These are phyloP conservation scores for Rhinogobius similis DNA, from an alignment of 2,113 vertebrate genomes.

Conservation along the genomic window DNA sequence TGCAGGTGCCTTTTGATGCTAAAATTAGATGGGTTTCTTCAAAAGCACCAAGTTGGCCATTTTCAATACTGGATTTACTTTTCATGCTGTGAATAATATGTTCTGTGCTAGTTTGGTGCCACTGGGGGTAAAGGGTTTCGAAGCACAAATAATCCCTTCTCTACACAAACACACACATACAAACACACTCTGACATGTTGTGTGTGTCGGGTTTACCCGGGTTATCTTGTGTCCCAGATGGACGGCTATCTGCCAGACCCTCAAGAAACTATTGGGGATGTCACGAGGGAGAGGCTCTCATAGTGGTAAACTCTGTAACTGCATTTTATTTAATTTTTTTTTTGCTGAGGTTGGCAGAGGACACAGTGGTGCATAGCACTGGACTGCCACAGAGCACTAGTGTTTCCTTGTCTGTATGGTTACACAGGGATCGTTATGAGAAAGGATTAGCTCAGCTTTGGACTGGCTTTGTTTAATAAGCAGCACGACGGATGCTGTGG, in stretches of 20 bases:
- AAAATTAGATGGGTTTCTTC: background rate
- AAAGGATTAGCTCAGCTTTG: slow-evolving; percentile 81
- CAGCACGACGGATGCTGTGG: slow-evolving; percentile 70
- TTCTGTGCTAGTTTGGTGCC: slow-evolving; percentile 23
- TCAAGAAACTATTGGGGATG: slow-evolving; percentile 19
- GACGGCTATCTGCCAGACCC: slow-evolving; percentile 20
- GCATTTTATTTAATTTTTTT: slow-evolving; percentile 16
- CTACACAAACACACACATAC: background rate
- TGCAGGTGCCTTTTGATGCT: slow-evolving; percentile 1
- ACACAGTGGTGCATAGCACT: slow-evolving; percentile 70
- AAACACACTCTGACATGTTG: slow-evolving; percentile 8
- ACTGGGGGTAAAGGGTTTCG: slow-evolving; percentile 17
- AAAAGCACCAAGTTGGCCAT: background rate
- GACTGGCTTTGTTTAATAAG: slow-evolving; percentile 80
- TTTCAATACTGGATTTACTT: slow-evolving; percentile 2
- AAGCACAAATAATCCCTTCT: slow-evolving; percentile 19
- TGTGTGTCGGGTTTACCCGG: slow-evolving; percentile 2
- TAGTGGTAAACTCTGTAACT: background rate
- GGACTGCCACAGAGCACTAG: slow-evolving; percentile 65
- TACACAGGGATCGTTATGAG: slow-evolving; percentile 71
- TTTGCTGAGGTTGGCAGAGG: slow-evolving; percentile 48
- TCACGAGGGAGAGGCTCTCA: background rate
- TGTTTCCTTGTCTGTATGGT: slow-evolving; percentile 52
- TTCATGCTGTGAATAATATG: slow-evolving; percentile 5
- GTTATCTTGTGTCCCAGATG: slow-evolving; percentile 67